Conservation (phyloP, 2,888 invertebrate species). For the Drosophila mimetica region DNA sequence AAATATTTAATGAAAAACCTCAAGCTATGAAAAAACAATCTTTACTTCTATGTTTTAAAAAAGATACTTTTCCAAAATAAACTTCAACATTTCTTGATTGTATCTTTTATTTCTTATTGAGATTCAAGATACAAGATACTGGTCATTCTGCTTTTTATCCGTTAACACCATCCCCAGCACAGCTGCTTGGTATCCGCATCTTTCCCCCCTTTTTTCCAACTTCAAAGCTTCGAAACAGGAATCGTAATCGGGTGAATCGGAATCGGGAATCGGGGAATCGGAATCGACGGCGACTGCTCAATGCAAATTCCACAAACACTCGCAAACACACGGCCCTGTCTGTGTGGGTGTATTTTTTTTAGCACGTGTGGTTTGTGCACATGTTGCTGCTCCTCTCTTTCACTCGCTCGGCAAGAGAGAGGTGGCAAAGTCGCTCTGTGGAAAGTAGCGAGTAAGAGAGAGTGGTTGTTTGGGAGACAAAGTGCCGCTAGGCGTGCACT, state of each 20-base stretch:
- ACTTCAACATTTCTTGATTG: too few relatives aligned
- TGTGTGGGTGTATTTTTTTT: slow-evolving; percentile 67
- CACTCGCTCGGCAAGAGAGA: slow-evolving; percentile 29
- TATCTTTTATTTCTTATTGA: too few relatives aligned
- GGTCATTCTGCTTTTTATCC: not conserved
- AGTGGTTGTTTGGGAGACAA: slow-evolving; percentile 63
- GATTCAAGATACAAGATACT: not conserved
- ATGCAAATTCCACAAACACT: slow-evolving; percentile 76
- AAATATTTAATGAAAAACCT: too few relatives aligned
- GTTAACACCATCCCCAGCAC: not conserved
- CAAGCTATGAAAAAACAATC: too few relatives aligned
- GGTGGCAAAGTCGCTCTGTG: slow-evolving; percentile 13
- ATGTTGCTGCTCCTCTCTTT: slow-evolving; percentile 63
- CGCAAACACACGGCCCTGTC: slow-evolving; percentile 4
- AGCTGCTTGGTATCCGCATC: slow-evolving; percentile 10
- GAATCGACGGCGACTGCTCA: slow-evolving; percentile 57
- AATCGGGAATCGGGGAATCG: slow-evolving; percentile 33
- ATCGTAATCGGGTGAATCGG: slow-evolving; percentile 21
- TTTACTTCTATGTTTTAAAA: too few relatives aligned
- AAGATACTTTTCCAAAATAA: too few relatives aligned
- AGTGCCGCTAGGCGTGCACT: slow-evolving; percentile 74
- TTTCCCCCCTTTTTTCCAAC: not conserved
- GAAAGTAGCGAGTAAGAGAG: slow-evolving; percentile 44
- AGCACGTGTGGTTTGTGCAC: slow-evolving; percentile 80
- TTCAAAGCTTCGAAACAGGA: slow-evolving; percentile 16